Percentiles rank a stretch among this genome's conserved stretches.
Evolutionary conservation across 2,113 vertebrate genomes (phyloP).

Genomic region (Aspiorhynchus laticeps): DNA sequence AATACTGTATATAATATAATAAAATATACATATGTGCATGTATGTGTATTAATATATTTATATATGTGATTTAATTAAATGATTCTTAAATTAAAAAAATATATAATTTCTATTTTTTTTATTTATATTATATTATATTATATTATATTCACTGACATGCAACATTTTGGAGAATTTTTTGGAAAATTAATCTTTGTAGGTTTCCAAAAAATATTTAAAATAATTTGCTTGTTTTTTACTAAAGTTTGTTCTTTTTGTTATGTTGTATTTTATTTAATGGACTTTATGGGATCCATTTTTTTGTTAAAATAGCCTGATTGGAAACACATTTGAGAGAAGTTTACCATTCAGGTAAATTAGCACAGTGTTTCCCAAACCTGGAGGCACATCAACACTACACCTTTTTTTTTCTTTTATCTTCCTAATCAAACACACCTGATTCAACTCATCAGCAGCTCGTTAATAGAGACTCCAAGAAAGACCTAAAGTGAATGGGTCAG

Average conservation of each 20-base stretch:
- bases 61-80: too few species aligned
- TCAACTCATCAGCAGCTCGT: conserved; percentile 6
- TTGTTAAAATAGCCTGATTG: not conserved
- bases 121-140: too few species aligned
- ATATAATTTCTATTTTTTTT: too few species aligned
- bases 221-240: not conserved
- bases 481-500: not conserved
- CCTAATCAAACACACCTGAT: not conserved
- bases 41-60: too few species aligned
- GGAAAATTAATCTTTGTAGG: too few species aligned
- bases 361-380: not conserved
- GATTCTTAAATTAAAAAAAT: too few species aligned
- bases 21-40: not conserved
- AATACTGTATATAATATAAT: too few species aligned
- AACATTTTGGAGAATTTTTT: too few species aligned
- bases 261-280: not conserved
- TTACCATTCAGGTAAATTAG: not conserved
- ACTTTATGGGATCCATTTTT: not conserved
- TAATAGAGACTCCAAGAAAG: not conserved
- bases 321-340: not conserved
- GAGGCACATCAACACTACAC: not conserved
- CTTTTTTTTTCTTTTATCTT: not conserved
- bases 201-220: not conserved
- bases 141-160: too few species aligned
- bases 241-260: not conserved